Evolutionary conservation across 2,113 vertebrate species (phyloP), one percentile per base, ranked within the genome.

Genomic region (Porphyrio hochstetteri): DNA sequence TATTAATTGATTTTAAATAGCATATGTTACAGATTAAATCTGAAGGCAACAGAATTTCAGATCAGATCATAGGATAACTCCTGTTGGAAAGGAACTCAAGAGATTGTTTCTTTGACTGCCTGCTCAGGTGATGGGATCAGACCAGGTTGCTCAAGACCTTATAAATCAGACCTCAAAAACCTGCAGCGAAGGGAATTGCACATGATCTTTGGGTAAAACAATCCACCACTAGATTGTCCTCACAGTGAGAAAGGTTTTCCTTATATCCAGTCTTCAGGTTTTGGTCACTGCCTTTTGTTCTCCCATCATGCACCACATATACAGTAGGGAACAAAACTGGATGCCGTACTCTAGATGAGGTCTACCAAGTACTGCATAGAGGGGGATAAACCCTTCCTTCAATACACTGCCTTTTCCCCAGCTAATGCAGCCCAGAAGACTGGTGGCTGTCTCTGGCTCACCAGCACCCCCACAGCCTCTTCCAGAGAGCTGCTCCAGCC

Each of bases 351-450:
- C 42, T 16, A 48, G 14, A 33, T 78, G 29, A 28, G 52, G 6
- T 65, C 59, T 74, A 38, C 7, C 3, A 61, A 50, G 17, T 20
- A 28, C 3, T 25, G 3, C 1, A 2, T 5, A 55, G 40, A 82
- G 13, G 28, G 7, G 2, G 2, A 38, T 13, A 71, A 63, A 29
- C 23, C 9, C 8, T 86, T 71, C 21, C 44, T 74, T 55, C 21
- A 44, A 3, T 24, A 40, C 5, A 12, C 10, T 70, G 42, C 9
- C 50, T 1, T 0, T 65, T 42, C 2, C 23, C 7, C 23, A 0
- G 3, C 13, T 71, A 25, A 56, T 29, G 65, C 15, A 57, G 25
- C 5, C 14, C 19, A 21, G 1, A 17, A 16, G 9, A 3, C 40
- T 46, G 18, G 42, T 64, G 28, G 18, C 11, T 5, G 1, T 44